Percentiles rank a stretch among this genome's conserved stretches.
phyloP scores from a whole-genome alignment of 2,113 vertebrate genomes.

The Phrynocephalus versicolor region DNA sequence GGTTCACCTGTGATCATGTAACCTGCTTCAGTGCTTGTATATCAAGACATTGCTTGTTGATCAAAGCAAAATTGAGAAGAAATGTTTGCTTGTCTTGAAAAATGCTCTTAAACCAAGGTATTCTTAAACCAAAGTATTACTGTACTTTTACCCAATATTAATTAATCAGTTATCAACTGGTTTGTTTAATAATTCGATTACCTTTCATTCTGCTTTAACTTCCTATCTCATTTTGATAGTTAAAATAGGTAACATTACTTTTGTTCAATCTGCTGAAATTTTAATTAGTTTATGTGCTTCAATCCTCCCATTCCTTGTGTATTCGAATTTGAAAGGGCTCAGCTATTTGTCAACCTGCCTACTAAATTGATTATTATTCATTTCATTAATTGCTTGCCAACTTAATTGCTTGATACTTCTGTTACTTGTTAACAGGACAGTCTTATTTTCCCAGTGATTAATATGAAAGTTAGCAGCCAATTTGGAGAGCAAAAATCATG shows the following conservation, averaged over 20 bases:
- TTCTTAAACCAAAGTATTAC: too few species aligned
- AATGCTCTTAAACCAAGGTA: too few species aligned
- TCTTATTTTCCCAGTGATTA: not conserved
- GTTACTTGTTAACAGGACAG: conserved; percentile 40
- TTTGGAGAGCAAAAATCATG: not conserved
- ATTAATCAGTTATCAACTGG: conserved; percentile 38
- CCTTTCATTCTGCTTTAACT: conserved; percentile 39
- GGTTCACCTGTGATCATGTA: too few species aligned
- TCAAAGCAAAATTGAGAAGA: too few species aligned
- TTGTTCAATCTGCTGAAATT: conserved; percentile 55
- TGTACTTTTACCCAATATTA: conserved; percentile 24
- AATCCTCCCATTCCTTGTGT: conserved; percentile 21
- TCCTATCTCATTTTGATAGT: conserved; percentile 13
- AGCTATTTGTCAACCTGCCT: conserved; percentile 32
- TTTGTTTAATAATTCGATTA: conserved; percentile 48
- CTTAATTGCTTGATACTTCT: conserved; percentile 52
- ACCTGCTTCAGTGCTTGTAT: too few species aligned
- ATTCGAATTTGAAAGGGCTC: conserved; percentile 53
- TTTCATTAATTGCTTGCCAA: conserved; percentile 56
- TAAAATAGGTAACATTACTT: conserved; percentile 39
- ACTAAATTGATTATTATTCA: conserved; percentile 43
- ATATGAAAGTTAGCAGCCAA: not conserved
- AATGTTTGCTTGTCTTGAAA: not conserved
- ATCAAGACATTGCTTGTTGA: too few species aligned
- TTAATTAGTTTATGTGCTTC: conserved; percentile 49